phyloP scores from a whole-genome alignment of 1,140 invertebrate species.

The Pinna nobilis region DNA sequence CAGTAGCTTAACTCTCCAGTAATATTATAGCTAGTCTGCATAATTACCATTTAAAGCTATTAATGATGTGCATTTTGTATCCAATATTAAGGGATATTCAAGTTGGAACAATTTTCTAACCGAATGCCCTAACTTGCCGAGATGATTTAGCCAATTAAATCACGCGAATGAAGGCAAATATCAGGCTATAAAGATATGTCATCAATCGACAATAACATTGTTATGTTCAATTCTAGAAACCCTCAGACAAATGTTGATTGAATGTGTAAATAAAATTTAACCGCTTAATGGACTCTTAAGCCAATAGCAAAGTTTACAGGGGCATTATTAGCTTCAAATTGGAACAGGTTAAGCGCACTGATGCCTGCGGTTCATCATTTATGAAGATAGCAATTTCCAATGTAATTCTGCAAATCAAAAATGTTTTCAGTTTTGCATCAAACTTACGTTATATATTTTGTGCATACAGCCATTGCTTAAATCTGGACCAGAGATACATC shows the following conservation, averaged over 20 bases:
- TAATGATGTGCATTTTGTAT: slow-evolving; percentile 20
- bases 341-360: too few species aligned
- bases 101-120: slow-evolving; percentile 38
- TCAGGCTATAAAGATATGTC: slow-evolving; percentile 25
- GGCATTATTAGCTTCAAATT: slow-evolving; percentile 11
- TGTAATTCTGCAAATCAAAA: too few species aligned
- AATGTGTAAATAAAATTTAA: slow-evolving; percentile 45
- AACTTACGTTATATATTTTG: too few species aligned
- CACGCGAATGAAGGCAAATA: slow-evolving; percentile 28
- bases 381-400: too few species aligned
- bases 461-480: too few species aligned
- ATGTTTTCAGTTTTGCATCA: too few species aligned
- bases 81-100: slow-evolving; percentile 29
- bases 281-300: slow-evolving; percentile 26
- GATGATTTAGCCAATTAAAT: slow-evolving; percentile 44
- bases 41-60: slow-evolving; percentile 24
- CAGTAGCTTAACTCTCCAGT: slow-evolving; percentile 26
- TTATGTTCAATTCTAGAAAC: slow-evolving; percentile 28
- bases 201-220: slow-evolving; percentile 31
- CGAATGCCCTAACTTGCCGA: slow-evolving; percentile 28
- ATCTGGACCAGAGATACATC: too few species aligned
- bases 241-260: slow-evolving; percentile 42
- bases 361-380: too few species aligned
- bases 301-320: not conserved
- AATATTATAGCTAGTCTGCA: slow-evolving; percentile 25